These are phyloP conservation scores for Urocitellus parryii DNA, from an alignment of 2,113 vertebrate species.

Conservation along the genomic window DNA sequence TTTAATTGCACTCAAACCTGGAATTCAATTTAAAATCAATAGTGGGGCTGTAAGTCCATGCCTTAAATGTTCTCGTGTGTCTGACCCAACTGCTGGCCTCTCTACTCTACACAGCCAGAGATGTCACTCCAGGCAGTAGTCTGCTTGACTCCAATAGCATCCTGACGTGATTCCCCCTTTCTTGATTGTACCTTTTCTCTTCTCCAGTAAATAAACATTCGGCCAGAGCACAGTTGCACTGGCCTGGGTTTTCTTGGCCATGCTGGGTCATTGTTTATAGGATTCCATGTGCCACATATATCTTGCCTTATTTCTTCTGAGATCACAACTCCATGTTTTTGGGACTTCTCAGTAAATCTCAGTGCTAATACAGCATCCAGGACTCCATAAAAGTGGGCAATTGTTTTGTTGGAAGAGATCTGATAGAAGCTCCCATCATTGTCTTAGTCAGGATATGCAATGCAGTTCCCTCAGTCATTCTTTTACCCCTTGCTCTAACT, in stretches of 20 bases:
- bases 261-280: background rate
- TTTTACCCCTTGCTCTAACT: background rate
- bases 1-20: constrained; percentile 70
- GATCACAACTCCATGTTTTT: background rate
- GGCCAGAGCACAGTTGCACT: background rate
- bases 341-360: background rate
- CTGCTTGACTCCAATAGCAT: constrained; percentile 55
- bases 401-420: background rate
- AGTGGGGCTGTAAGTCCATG: background rate
- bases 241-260: background rate
- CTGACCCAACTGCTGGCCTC: constrained; percentile 26
- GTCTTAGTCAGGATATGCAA: constrained; percentile 29
- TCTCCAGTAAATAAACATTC: constrained; percentile 48
- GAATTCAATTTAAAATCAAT: constrained; percentile 54
- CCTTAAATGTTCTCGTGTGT: background rate
- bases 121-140: background rate
- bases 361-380: background rate
- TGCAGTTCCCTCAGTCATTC: background rate
- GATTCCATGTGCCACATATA: background rate
- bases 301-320: constrained; percentile 49
- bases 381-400: background rate
- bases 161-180: constrained; percentile 9
- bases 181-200: constrained; percentile 48
- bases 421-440: background rate
- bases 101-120: background rate